Evolutionary conservation across 1,140 invertebrate genomes (phyloP), one percentile per base, ranked within the genome.

Genomic region (Drosophila hydei): DNA sequence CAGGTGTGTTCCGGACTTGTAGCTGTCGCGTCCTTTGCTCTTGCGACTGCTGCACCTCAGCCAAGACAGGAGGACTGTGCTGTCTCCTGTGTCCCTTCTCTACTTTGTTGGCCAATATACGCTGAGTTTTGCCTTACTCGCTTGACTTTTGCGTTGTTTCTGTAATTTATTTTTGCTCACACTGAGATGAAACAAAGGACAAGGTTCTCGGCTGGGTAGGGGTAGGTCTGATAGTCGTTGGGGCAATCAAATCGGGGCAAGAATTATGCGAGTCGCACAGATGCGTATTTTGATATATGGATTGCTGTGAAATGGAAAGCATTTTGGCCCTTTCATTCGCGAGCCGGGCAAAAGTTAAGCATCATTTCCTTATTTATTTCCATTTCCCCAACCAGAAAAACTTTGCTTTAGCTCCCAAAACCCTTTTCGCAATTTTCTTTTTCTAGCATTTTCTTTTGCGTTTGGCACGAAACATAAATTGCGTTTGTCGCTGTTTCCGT

Each of bases 301-400:
- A 52, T 51, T 59, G 21, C 30, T 33, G 5, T 60, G 33, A 56
- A 58, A 27, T 50, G 33, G 36, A 64, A 36, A 25, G 50, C 38
- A 33, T 8, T 33, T 30, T 62, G 30, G 30, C 11, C 11, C 50
- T 23, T 33, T 81, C 56, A 77, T 80, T 80, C 73, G 75, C 58
- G 77, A 59, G 72, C 59, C 16, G 48, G 48, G 55, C 47, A 38
- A 69, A 77, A 84, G 80, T 85, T 85, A 74, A 85, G 77, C 77
- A 77, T 75, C 79, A 80, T 80, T 80, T 87, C 77, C 77, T 80
- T 85, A 77, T 84, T 84, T 84, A 79, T 84, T 85, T 85, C 64
- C 76, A 59, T 67, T 52, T 45, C 30, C 38, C 25, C 16, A 6
- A 5, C 38, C 9, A 19, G 11, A 9, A 5, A 16, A 79, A 72